Base-by-base conservation (phyloP, 1,140 invertebrate genomes). In the Brachionus sp. region DNA sequence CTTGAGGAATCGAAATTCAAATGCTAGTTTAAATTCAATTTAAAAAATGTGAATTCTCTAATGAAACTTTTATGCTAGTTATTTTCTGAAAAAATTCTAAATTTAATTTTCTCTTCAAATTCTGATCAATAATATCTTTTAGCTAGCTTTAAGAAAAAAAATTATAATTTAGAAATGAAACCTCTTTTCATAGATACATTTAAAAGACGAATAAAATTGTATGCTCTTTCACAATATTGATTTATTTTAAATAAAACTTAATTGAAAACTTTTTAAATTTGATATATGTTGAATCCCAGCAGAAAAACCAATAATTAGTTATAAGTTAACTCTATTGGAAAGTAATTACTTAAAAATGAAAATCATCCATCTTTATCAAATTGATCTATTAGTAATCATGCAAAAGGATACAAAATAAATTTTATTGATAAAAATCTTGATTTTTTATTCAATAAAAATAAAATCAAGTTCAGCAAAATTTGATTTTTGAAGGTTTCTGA, bases 391-490 rank as follows among this genome's bases (percentile, higher is more conserved):
- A 19, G 50, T 57, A 9, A 57, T 57, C 50, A 57, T 57, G 50
- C 50, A 57, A 57, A 57, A 19, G 16, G 50, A 57, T 57, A 57
- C 50, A 57, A 9, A 57, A 57, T 6, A 57, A 23, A 19, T 57
- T 19, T 57, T 23, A 57, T 6, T 23, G 50, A 57, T 57, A 57
- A 57, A 25, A 3, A 57, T 57, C 50, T 57, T 3, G 19, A 57
- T 57, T 57, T 57, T 57, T 23, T 57, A n/a, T 23, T 19, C 19
- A 19, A 19, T 29, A 3, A 29, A 29, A 29, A 29, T 29, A 57
- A 57, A 57, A 57, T 57, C 50, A 57, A 57, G 50, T 57, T 57
- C 50, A 57, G 50, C 50, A 57, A 57, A 57, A 57, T 57, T 57
- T 19, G 50, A 57, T 25, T 19, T 57, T 23, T 57, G 50, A 57